These are phyloP conservation scores for Saturnia japonica DNA, from an alignment of 2,888 invertebrate species.

Conservation along the genomic window DNA sequence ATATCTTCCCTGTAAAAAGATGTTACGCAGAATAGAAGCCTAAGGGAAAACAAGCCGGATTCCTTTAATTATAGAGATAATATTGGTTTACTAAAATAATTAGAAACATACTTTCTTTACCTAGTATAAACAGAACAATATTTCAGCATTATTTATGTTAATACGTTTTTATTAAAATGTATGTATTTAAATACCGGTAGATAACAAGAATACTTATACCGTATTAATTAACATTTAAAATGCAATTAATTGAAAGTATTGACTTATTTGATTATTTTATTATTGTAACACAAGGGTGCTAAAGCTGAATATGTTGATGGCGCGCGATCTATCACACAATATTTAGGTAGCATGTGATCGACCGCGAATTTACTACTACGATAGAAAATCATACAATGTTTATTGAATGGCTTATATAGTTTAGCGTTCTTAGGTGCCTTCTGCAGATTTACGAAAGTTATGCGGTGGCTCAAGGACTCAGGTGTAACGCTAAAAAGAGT, in stretches of 20 bases:
- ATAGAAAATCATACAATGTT: too few species aligned
- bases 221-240: too few species aligned
- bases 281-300: not conserved
- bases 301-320: too few species aligned
- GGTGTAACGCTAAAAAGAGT: too few species aligned
- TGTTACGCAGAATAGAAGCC: conserved; percentile 30
- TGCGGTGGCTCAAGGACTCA: too few species aligned
- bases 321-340: too few species aligned
- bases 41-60: conserved; percentile 36
- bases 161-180: not conserved
- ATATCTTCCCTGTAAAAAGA: conserved; percentile 17
- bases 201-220: not conserved
- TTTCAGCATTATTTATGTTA: not conserved
- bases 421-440: too few species aligned
- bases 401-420: too few species aligned
- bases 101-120: not conserved
- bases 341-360: too few species aligned
- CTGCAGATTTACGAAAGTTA: too few species aligned
- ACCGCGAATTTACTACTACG: too few species aligned
- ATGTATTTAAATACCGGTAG: not conserved
- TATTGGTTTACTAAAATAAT: conserved; percentile 17
- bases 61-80: conserved; percentile 36
- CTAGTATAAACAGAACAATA: not conserved
- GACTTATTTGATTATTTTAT: not conserved
- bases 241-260: not conserved